These are phyloP conservation scores for Glaucopsyche alexis DNA, from an alignment of 2,888 invertebrate genomes.

Conservation along the genomic window DNA sequence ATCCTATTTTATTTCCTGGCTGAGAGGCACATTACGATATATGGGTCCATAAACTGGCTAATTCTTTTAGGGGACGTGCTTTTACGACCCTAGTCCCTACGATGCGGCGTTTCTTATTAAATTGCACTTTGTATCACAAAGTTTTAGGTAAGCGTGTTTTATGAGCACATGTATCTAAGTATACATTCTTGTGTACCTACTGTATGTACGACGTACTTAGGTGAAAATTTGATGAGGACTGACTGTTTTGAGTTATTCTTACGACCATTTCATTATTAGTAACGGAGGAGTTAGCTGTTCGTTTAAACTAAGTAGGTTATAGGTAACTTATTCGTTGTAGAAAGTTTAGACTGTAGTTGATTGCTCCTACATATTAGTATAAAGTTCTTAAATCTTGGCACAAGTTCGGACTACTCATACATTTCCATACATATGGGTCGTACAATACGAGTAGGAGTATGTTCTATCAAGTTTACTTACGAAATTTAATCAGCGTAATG, in stretches of 20 bases:
- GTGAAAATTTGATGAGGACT: neutral
- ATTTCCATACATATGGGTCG: conserved; percentile 15
- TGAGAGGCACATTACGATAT: conserved; percentile 21
- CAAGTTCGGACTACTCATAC: neutral
- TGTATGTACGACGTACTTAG: too few species aligned
- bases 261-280: neutral
- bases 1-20: neutral
- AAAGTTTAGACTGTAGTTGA: neutral
- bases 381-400: neutral
- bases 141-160: neutral
- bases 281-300: neutral
- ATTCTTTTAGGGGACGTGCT: conserved; percentile 9
- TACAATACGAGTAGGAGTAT: neutral
- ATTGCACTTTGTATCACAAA: neutral
- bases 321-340: neutral
- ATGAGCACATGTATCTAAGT: neutral
- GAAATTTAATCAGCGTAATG: conserved; percentile 40
- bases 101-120: neutral
- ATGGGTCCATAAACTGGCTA: neutral
- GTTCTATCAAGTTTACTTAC: conserved; percentile 35
- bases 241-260: too few species aligned
- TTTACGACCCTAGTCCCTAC: neutral
- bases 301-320: neutral
- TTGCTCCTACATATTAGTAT: neutral
- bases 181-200: neutral